Evolutionary conservation across 2,113 vertebrate genomes (phyloP).

Genomic region (Tupaia chinensis): DNA sequence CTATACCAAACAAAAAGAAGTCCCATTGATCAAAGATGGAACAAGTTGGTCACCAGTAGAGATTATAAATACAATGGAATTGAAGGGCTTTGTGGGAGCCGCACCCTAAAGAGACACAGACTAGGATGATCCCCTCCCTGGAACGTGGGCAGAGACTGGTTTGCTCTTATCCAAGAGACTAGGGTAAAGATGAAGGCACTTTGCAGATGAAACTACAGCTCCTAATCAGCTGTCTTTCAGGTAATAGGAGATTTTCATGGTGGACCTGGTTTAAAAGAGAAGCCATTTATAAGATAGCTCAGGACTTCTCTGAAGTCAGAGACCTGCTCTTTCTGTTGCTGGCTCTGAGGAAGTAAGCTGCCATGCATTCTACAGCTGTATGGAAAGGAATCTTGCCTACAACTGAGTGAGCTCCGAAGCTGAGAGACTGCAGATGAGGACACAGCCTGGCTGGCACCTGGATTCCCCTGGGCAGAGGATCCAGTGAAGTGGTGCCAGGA

Average conservation of each 20-base stretch:
- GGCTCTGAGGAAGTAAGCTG: not conserved
- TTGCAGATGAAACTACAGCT: fast-evolving
- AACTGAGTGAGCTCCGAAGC: not conserved
- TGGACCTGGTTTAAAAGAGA: not conserved
- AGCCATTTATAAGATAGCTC: fast-evolving
- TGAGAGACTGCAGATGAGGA: not conserved
- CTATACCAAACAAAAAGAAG: no score
- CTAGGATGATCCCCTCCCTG: not conserved
- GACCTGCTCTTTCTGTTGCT: not conserved
- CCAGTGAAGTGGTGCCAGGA: not conserved
- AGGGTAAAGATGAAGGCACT: not conserved
- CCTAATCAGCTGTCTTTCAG: not conserved
- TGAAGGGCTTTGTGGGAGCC: fast-evolving
- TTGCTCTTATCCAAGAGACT: fast-evolving
- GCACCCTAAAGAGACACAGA: fast-evolving
- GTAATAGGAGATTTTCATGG: not conserved
- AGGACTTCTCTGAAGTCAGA: not conserved
- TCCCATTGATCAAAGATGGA: not conserved
- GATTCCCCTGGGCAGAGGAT: not conserved
- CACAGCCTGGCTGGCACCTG: not conserved
- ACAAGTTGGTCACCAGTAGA: fast-evolving
- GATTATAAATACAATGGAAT: fast-evolving
- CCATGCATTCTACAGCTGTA: fast-evolving
- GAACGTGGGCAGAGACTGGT: fast-evolving
- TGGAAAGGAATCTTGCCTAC: not conserved